phyloP scores from a whole-genome alignment of 2,113 vertebrate genomes.

The Cacatua alba region DNA sequence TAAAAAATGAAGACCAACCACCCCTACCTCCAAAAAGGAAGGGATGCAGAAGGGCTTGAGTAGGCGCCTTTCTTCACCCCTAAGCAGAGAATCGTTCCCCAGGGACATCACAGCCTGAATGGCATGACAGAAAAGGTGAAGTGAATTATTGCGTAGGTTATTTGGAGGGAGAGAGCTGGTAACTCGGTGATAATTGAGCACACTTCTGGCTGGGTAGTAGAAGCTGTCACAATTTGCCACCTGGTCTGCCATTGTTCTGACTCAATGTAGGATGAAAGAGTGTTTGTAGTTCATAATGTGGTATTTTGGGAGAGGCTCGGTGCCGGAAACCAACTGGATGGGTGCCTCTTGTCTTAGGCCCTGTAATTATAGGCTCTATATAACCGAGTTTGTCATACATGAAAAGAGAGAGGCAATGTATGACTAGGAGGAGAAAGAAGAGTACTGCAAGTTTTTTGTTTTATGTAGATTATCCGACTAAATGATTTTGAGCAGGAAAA shows the following conservation, averaged over 20 bases:
- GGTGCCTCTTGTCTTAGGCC: not conserved
- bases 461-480: not conserved
- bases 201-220: not conserved
- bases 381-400: not conserved
- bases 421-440: not conserved
- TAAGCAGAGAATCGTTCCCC: not conserved
- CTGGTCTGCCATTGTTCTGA: not conserved
- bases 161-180: not conserved
- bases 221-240: not conserved
- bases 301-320: not conserved
- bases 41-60: not conserved
- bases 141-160: not conserved
- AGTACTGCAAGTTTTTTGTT: not conserved
- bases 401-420: not conserved
- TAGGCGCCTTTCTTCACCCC: not conserved
- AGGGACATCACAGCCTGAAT: not conserved
- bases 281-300: not conserved
- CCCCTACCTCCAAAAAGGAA: not conserved
- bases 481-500: not conserved
- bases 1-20: not conserved
- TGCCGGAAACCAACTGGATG: not conserved
- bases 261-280: not conserved
- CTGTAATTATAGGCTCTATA: not conserved
- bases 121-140: not conserved
- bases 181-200: not conserved